Conservation (phyloP, 2,113 vertebrate species). For the Hemichromis elongatus region DNA sequence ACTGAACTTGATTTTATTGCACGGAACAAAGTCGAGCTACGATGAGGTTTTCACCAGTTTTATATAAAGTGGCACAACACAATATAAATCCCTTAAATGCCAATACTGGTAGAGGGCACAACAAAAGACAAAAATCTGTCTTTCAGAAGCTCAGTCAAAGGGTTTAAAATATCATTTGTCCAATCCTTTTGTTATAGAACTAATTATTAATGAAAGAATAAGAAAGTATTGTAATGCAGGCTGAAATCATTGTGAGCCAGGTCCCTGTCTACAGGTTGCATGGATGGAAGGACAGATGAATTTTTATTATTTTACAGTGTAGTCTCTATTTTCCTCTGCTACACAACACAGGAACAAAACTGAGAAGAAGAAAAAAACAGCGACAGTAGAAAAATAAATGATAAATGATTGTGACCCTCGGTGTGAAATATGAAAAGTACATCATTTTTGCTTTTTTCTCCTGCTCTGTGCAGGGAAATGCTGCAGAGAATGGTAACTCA, state of each 20-base stretch:
- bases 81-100: neutral
- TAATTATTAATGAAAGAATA: neutral
- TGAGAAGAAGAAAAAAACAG: neutral
- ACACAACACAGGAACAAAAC: neutral
- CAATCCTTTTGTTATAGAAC: neutral
- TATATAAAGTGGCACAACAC: neutral
- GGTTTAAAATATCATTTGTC: neutral
- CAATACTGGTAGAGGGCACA: neutral
- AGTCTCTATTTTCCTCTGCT: neutral
- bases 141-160: neutral
- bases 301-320: neutral
- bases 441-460: neutral
- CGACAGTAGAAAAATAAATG: neutral
- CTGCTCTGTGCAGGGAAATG: neutral
- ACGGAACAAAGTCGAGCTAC: neutral
- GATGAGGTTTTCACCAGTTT: neutral
- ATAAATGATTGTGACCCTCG: neutral
- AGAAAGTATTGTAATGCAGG: neutral
- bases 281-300: neutral
- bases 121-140: neutral
- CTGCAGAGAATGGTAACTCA: neutral
- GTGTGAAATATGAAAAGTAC: constrained; percentile 11
- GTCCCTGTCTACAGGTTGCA: neutral
- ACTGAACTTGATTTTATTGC: neutral
- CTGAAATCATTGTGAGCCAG: neutral